Base-by-base conservation (phyloP, 2,888 invertebrate genomes). In the Bibio marci region DNA sequence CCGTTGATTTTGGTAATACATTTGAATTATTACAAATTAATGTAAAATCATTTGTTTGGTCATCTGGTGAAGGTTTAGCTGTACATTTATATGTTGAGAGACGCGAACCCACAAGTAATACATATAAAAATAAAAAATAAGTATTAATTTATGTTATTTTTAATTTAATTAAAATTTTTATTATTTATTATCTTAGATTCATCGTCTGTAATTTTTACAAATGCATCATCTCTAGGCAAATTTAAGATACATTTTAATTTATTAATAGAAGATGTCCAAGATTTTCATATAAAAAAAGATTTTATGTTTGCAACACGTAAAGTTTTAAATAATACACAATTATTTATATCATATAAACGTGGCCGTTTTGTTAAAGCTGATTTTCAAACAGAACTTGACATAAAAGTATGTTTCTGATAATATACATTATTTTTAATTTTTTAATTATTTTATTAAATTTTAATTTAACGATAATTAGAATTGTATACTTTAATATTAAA, bases 241-340 rank as follows among this genome's bases (percentile, higher is more conserved):
- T 30, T 42, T 17, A 43, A 43, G 5, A 39, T 38, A 14, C 42
- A 41, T 27, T 49, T 50, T 36, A 45, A 46, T 43, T 37, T 46
- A 2, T 56, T 81, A 22, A 70, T 80, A 35, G 67, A 69, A 14
- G 70, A 77, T 47, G 80, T 85, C 2, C 74, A 79, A 51, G 85
- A 88, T 54, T 85, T 90, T 58, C 79, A 80, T 53, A 71, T 86
- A 26, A 78, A 76, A 52, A 82, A 78, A 13, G 81, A 85, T 50
- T 90, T 79, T 57, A 76, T 87, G 72, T 88, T 91, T 60, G 85
- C 79, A 1, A 80, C 82, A 0, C 76, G 73, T 52, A 73, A 73
- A 53, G 60, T 52, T 41, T 49, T 56, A 55, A 56, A 59, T 41
- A 67, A 67, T 34, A 56, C 76, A 34, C 74, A 81, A 44, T 63